phyloP scores from a whole-genome alignment of 2,888 invertebrate species.

The Andrena hattorfiana region DNA sequence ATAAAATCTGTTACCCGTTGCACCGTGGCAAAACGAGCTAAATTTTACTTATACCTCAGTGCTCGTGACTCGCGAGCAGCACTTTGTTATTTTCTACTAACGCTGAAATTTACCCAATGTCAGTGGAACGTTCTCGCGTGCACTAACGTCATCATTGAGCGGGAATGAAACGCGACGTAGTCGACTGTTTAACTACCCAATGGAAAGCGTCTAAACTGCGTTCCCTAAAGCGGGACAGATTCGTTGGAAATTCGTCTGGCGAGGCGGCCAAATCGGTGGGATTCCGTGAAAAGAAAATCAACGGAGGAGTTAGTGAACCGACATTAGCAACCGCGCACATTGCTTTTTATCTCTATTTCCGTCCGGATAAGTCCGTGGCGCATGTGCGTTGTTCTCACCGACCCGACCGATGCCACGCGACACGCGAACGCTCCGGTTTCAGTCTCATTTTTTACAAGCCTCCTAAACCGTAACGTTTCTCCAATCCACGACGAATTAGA shows the following conservation, averaged over 20 bases:
- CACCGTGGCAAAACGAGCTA: too few relatives aligned
- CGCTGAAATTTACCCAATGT: background rate
- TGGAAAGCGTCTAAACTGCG: background rate
- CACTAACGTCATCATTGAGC: background rate
- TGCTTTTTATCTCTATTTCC: conserved; percentile 35
- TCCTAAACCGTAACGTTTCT: conserved; percentile 5
- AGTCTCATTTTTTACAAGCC: conserved; percentile 17
- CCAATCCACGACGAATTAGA: background rate
- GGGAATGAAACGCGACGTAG: background rate
- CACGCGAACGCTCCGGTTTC: conserved; percentile 20
- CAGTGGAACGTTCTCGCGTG: background rate
- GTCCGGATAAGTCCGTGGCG: conserved; percentile 25
- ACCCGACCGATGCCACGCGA: conserved; percentile 27
- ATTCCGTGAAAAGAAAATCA: conserved; percentile 18
- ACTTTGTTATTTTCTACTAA: background rate
- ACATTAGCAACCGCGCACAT: conserved; percentile 6
- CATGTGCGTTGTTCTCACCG: conserved; percentile 26
- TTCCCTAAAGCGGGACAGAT: background rate
- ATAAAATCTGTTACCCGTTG: too few relatives aligned
- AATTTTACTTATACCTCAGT: background rate
- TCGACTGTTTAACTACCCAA: background rate
- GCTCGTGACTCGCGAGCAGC: background rate
- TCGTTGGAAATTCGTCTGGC: conserved; percentile 3
- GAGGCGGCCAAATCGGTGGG: conserved; percentile 13
- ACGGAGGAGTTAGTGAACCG: background rate